Evolutionary conservation across 1,140 invertebrate species (phyloP).

Genomic region (Parasteatoda tepidariorum): DNA sequence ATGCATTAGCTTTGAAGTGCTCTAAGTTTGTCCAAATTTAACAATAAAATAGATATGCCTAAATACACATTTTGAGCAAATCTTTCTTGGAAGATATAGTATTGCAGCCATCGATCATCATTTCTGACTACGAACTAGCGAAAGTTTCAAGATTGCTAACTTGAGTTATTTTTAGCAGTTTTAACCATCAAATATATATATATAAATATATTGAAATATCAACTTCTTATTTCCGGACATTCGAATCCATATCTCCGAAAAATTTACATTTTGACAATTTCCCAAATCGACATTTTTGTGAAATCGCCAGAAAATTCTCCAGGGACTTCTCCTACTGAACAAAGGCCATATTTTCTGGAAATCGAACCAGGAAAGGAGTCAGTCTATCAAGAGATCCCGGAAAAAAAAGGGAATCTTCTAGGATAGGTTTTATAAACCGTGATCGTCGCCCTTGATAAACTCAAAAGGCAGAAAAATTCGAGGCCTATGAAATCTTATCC

Average conservation of each 20-base stretch:
- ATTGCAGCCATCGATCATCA: no score
- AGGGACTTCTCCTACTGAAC: neutral
- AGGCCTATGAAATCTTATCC: slow-evolving; percentile 51
- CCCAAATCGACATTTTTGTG: neutral
- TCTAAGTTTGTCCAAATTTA: no score
- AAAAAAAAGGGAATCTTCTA: no score
- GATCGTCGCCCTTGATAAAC: slow-evolving; percentile 31
- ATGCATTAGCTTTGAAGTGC: no score
- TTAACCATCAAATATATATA: no score
- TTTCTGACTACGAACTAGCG: no score
- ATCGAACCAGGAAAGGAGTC: neutral
- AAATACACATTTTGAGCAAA: no score
- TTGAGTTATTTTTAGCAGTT: no score
- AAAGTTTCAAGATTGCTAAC: no score
- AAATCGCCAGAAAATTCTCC: neutral
- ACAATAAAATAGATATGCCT: no score
- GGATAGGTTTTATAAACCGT: neutral
- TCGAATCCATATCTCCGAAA: neutral
- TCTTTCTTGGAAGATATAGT: no score
- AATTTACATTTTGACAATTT: neutral
- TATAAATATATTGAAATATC: no score
- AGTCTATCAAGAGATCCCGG: neutral
- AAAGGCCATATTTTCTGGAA: neutral
- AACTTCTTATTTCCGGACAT: neutral
- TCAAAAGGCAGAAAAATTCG: slow-evolving; percentile 38